Evolutionary conservation across 2,113 vertebrate genomes (phyloP).

Genomic region (human (Homo sapiens)): DNA sequence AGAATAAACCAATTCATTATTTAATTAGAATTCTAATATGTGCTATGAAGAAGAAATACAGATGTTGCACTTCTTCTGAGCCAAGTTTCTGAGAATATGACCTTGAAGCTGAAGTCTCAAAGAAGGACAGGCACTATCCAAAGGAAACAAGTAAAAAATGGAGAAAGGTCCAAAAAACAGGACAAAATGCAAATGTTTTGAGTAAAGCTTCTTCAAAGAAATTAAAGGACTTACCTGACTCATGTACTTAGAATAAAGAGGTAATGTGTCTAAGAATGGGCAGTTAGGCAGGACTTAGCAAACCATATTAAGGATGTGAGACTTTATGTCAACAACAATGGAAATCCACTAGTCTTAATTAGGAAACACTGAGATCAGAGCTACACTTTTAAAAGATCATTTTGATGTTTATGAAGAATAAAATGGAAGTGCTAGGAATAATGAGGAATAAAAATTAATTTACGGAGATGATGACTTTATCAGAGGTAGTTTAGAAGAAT

Average conservation of each 20-base stretch:
- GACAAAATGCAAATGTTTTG: neutral
- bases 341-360: neutral
- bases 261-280: neutral
- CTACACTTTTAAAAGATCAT: slow-evolving; percentile 4
- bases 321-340: neutral
- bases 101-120: neutral
- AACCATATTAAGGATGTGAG: neutral
- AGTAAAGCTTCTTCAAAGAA: neutral
- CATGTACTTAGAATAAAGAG: neutral
- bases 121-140: neutral
- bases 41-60: slow-evolving; percentile 11
- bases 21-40: neutral
- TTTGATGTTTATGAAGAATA: neutral
- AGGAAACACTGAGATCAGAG: neutral
- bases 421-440: neutral
- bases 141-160: neutral
- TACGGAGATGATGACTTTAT: neutral
- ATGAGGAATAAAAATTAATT: neutral
- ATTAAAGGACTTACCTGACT: neutral
- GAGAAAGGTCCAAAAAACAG: neutral
- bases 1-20: slow-evolving; percentile 23
- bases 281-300: neutral
- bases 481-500: neutral
- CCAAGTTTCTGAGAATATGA: neutral
- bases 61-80: neutral